Evolutionary conservation across 2,888 invertebrate genomes (phyloP), one percentile per base, ranked within the genome.

Genomic region (Tillus elongatus): DNA sequence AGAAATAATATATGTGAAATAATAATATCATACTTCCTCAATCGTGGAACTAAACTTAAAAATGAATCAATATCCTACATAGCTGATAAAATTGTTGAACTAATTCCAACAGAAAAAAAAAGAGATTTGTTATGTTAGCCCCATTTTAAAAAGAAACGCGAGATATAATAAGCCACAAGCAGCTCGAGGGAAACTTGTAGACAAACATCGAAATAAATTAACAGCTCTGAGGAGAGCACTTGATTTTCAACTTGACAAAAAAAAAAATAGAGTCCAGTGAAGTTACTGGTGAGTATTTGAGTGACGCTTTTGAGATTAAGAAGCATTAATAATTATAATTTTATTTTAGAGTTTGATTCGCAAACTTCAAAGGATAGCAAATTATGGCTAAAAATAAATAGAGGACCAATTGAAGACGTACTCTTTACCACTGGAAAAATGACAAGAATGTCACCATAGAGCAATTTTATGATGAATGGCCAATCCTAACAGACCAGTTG

Each of bases 201-300:
- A 35, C 15, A 35, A 35, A 15, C 35, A 35, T 16, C 2, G 35
- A 12, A 35, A 35, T 35, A 35, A 35, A n/a, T 28, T 35, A 13
- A 35, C 35, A 13, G 35, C 35, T 13, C 10, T 35, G 28, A 26
- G 35, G 27, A 35, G 28, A 28, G 28, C 35, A 13, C 27, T 35
- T 2, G n/a, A 29, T 4, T 8, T 29, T 10, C 4, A 8, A 29
- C n/a, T 8, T 29, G n/a, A n/a, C n/a, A n/a, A n/a, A n/a, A n/a
- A n/a, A n/a, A n/a, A n/a, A n/a, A n/a, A n/a, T n/a, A n/a, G n/a
- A n/a, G n/a, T n/a, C n/a, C n/a, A n/a, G n/a, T n/a, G n/a, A n/a
- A n/a, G n/a, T n/a, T n/a, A n/a, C n/a, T n/a, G n/a, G n/a, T n/a
- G n/a, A n/a, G n/a, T n/a, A n/a, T n/a, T n/a, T n/a, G n/a, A n/a